Conservation (phyloP, 2,888 invertebrate species). For the Dorcus parallelipipedus region DNA sequence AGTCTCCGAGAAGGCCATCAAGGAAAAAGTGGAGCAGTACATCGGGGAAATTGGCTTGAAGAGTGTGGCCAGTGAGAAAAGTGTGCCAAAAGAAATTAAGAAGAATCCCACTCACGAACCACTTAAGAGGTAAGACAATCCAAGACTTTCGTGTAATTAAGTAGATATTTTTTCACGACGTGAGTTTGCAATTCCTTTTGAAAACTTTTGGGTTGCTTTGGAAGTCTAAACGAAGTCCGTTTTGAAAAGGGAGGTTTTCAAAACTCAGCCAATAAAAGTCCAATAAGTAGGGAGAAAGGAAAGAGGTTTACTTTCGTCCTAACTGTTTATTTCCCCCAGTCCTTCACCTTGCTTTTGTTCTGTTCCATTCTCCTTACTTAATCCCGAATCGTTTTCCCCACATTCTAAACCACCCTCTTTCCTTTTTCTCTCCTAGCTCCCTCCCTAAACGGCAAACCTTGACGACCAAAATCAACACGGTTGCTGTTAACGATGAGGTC, state of each 20-base stretch:
- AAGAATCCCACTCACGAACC: conserved; percentile 23
- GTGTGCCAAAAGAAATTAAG: conserved; percentile 33
- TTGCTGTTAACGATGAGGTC: conserved; percentile 39
- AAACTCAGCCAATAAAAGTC: too few species aligned
- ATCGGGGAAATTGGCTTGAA: conserved; percentile 5
- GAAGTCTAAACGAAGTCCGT: too few species aligned
- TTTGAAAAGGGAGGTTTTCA: too few species aligned
- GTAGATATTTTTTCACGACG: neutral
- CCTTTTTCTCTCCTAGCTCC: conserved; percentile 36
- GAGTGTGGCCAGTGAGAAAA: conserved; percentile 17
- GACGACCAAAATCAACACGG: conserved; percentile 43
- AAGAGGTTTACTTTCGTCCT: conserved; percentile 29
- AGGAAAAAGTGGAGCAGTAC: conserved; percentile 13
- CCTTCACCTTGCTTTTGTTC: neutral
- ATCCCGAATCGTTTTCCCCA: neutral
- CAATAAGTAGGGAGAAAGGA: conserved; percentile 41
- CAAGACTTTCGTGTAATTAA: too few species aligned
- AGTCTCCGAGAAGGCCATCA: conserved; percentile 5
- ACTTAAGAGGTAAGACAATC: conserved; percentile 22
- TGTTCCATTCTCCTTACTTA: conserved; percentile 40
- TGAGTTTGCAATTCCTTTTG: neutral
- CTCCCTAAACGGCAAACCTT: conserved; percentile 25
- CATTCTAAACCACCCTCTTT: conserved; percentile 30
- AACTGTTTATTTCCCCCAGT: neutral
- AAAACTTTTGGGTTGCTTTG: neutral